These are phyloP conservation scores for Gerris buenoi DNA, from an alignment of 1,140 invertebrate genomes.

Conservation along the genomic window DNA sequence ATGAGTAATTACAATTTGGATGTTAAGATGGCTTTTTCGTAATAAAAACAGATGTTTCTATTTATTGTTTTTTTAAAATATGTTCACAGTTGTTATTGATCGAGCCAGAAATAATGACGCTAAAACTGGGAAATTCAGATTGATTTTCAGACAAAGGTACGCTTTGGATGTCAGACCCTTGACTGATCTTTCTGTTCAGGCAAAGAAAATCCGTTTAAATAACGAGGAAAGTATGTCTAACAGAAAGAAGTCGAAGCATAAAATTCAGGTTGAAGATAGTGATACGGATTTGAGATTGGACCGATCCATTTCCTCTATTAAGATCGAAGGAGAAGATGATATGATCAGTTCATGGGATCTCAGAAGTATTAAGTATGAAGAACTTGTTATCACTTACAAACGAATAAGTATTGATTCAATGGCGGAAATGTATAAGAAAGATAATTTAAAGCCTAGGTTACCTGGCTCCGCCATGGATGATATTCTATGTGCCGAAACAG, in stretches of 20 bases:
- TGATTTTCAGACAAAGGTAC: background rate
- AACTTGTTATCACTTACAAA: background rate
- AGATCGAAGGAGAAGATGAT: background rate
- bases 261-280: background rate
- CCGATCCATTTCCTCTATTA: background rate
- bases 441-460: background rate
- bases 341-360: background rate
- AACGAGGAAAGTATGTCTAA: background rate
- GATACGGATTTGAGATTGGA: background rate
- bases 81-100: background rate
- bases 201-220: background rate
- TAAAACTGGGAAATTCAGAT: background rate
- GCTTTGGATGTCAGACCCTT: background rate
- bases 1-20: too few relatives aligned
- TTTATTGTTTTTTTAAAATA: too few relatives aligned
- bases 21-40: too few relatives aligned
- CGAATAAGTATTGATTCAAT: background rate
- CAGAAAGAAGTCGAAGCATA: background rate
- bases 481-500: too few relatives aligned
- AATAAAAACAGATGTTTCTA: too few relatives aligned
- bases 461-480: background rate
- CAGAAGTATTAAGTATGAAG: background rate
- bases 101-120: background rate
- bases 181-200: background rate
- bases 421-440: background rate